Percentiles rank a stretch among this genome's conserved stretches.
These are phyloP conservation scores for Andrena cerasifolii DNA, from an alignment of 1,140 invertebrate genomes.

Conservation along the genomic window DNA sequence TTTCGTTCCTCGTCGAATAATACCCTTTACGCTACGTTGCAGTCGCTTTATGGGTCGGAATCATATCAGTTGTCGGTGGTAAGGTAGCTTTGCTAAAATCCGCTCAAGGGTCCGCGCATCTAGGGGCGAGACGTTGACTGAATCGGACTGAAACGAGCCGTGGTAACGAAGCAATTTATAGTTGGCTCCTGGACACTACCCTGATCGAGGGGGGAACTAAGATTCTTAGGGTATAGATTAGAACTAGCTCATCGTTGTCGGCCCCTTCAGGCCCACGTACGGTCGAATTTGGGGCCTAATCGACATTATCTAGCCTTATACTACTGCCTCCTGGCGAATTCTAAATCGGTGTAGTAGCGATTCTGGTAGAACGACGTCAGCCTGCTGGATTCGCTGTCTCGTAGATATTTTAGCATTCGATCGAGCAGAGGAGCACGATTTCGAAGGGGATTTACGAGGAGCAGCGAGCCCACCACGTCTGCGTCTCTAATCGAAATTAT, in stretches of 20 bases:
- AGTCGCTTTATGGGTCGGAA: neutral
- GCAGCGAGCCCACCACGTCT: neutral
- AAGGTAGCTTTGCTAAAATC: neutral
- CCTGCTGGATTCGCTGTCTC: neutral
- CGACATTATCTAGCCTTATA: conserved; percentile 34
- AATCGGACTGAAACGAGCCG: conserved; percentile 6
- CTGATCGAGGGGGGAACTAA: conserved; percentile 9
- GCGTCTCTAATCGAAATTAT: conserved; percentile 1
- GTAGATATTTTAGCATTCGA: neutral
- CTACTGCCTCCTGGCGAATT: conserved; percentile 53
- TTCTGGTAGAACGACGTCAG: conserved; percentile 23
- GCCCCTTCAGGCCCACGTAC: neutral
- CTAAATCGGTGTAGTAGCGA: conserved; percentile 65
- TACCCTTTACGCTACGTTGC: neutral
- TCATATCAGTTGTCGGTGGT: neutral
- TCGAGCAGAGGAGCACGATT: neutral
- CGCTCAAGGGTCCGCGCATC: too few relatives aligned
- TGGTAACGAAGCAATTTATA: neutral
- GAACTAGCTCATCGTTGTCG: conserved; percentile 32
- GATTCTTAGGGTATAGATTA: conserved; percentile 24
- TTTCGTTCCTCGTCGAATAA: neutral
- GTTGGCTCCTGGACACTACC: neutral
- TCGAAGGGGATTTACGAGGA: too few relatives aligned
- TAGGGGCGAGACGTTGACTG: neutral
- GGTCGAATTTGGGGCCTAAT: conserved; percentile 5